These are phyloP conservation scores for Pseudochirops cupreus DNA, from an alignment of 2,797 vertebrate species.

Conservation along the genomic window DNA sequence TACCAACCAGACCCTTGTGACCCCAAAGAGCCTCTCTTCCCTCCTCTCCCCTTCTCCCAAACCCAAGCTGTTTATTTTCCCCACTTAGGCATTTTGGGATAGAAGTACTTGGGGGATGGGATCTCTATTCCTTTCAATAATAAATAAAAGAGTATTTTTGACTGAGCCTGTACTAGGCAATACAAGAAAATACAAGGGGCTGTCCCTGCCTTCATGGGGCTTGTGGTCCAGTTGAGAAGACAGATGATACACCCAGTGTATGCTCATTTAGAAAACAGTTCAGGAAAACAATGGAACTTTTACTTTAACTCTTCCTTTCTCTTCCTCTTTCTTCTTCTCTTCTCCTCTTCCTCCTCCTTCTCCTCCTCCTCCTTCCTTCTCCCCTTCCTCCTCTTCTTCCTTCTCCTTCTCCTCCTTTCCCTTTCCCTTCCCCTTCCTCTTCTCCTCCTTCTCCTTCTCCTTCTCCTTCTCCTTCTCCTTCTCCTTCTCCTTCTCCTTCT, in stretches of 20 bases:
- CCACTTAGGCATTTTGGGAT: background rate
- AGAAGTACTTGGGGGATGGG: background rate
- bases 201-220: background rate
- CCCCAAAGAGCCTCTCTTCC: background rate
- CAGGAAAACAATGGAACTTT: background rate
- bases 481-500: too few species aligned
- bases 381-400: too few species aligned
- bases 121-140: background rate
- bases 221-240: background rate
- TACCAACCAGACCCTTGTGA: background rate
- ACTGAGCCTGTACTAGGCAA: background rate
- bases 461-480: too few species aligned
- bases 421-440: too few species aligned
- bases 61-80: background rate
- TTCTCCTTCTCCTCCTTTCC: too few species aligned
- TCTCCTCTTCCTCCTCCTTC: too few species aligned
- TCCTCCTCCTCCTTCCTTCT: too few species aligned
- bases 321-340: too few species aligned
- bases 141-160: background rate
- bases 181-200: background rate
- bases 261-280: background rate
- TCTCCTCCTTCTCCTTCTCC: too few species aligned
- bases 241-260: background rate
- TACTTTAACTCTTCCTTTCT: background rate
- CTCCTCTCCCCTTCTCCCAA: background rate